Evolutionary conservation across 2,888 invertebrate genomes (phyloP).

Genomic region (Lamproptera curius): DNA sequence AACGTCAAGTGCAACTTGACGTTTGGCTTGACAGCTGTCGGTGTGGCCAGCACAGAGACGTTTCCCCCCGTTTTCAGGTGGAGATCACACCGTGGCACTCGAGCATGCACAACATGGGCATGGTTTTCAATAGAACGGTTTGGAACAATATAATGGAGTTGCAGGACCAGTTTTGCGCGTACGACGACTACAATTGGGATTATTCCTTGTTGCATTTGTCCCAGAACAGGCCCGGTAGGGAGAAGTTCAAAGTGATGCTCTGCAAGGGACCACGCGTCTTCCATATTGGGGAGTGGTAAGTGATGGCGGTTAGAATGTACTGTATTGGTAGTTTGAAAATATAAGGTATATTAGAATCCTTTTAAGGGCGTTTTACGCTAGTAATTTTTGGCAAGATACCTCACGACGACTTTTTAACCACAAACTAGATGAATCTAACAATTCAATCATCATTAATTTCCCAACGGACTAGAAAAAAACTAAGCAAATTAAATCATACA

Average conservation of each 20-base stretch:
- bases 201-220: slow-evolving; percentile 97
- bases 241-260: slow-evolving; percentile 91
- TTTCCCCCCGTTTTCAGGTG: slow-evolving; percentile 80
- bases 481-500: no score
- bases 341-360: no score
- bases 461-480: no score
- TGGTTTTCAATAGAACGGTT: slow-evolving; percentile 93
- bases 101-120: slow-evolving; percentile 99
- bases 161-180: slow-evolving; percentile 92
- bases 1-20: not conserved
- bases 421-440: no score
- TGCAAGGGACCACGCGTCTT: slow-evolving; percentile 96
- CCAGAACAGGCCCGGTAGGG: slow-evolving; percentile 84
- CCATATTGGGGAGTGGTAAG: slow-evolving; percentile 99
- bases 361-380: no score
- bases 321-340: no score
- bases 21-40: no score
- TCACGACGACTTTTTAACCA: no score
- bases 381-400: no score
- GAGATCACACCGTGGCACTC: slow-evolving; percentile 97
- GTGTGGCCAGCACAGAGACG: slow-evolving; percentile 6
- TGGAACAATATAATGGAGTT: slow-evolving; percentile 92
- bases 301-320: no score
- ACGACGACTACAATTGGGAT: slow-evolving; percentile 99
- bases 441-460: no score